Evolutionary conservation across 2,888 invertebrate genomes (phyloP).

Genomic region (Melieria omissa): DNA sequence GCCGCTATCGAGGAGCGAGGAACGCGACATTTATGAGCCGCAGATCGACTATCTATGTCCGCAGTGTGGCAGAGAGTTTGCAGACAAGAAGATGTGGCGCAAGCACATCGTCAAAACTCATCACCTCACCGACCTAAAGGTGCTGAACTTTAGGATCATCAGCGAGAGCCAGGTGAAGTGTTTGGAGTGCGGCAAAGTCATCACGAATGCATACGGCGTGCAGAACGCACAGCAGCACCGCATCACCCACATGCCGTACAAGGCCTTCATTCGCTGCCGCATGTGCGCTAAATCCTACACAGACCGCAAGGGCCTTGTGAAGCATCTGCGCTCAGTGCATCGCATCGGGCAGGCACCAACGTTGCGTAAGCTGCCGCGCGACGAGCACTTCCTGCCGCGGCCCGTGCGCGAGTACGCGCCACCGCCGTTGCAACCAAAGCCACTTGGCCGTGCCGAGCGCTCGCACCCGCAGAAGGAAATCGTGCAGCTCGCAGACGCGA

Average conservation of each 20-base stretch:
- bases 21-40: constrained; percentile 55
- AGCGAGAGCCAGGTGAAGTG: constrained; percentile 59
- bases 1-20: constrained; percentile 42
- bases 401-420: neutral
- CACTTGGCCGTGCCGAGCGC: too few species aligned
- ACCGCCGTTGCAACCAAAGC: neutral
- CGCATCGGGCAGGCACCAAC: constrained; percentile 42
- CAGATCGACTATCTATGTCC: constrained; percentile 61
- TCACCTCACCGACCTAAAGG: constrained; percentile 56
- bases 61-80: constrained; percentile 58
- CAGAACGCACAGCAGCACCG: constrained; percentile 62
- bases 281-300: constrained; percentile 59
- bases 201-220: constrained; percentile 61
- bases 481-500: constrained; percentile 56
- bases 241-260: constrained; percentile 59
- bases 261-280: constrained; percentile 59
- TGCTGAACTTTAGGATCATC: constrained; percentile 56
- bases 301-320: constrained; percentile 59
- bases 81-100: constrained; percentile 60
- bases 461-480: constrained; percentile 52
- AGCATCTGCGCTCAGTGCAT: constrained; percentile 57
- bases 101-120: constrained; percentile 57
- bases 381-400: constrained; percentile 16
- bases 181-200: constrained; percentile 58
- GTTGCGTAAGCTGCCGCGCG: neutral